phyloP scores from a whole-genome alignment of 2,113 vertebrate genomes.

The Hydrolagus affinis region DNA sequence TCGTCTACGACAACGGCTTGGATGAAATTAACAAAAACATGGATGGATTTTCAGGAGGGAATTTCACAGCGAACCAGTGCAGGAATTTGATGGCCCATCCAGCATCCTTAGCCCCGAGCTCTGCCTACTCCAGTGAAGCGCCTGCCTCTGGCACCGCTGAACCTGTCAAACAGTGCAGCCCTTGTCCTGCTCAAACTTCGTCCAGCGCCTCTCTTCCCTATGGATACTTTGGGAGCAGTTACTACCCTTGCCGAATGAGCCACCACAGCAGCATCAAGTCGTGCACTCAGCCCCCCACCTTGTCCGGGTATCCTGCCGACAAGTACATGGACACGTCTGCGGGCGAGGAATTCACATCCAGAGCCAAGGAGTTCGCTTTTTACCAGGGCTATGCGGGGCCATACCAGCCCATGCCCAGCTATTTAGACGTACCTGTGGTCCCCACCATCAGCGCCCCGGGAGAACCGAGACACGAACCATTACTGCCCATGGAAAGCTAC shows the following conservation, averaged over 20 bases:
- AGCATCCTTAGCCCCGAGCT: slow-evolving; percentile 75
- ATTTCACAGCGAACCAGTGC: slow-evolving; percentile 87
- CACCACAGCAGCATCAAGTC: slow-evolving; percentile 83
- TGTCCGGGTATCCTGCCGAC: slow-evolving; percentile 56
- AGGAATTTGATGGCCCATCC: slow-evolving; percentile 91
- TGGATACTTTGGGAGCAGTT: slow-evolving; percentile 92
- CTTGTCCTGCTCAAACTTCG: slow-evolving; percentile 77
- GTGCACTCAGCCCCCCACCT: slow-evolving; percentile 78
- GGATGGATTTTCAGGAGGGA: slow-evolving; percentile 68
- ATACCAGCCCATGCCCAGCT: slow-evolving; percentile 87
- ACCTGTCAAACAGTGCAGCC: slow-evolving; percentile 91
- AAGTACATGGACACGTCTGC: slow-evolving; percentile 86
- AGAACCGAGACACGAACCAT: slow-evolving; percentile 81
- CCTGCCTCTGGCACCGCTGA: slow-evolving; percentile 78
- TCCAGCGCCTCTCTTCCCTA: slow-evolving; percentile 87
- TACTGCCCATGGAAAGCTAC: slow-evolving; percentile 90
- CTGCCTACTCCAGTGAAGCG: slow-evolving; percentile 73
- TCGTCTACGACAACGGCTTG: slow-evolving; percentile 91
- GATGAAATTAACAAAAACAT: slow-evolving; percentile 93
- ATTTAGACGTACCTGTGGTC: slow-evolving; percentile 89
- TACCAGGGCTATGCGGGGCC: slow-evolving; percentile 89
- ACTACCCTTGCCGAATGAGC: slow-evolving; percentile 90
- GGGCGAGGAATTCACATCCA: slow-evolving; percentile 83
- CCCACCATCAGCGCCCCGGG: slow-evolving; percentile 76
- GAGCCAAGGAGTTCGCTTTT: slow-evolving; percentile 94